Evolutionary conservation across 2,888 invertebrate genomes (phyloP).

Genomic region (Mactromeris polynyma): DNA sequence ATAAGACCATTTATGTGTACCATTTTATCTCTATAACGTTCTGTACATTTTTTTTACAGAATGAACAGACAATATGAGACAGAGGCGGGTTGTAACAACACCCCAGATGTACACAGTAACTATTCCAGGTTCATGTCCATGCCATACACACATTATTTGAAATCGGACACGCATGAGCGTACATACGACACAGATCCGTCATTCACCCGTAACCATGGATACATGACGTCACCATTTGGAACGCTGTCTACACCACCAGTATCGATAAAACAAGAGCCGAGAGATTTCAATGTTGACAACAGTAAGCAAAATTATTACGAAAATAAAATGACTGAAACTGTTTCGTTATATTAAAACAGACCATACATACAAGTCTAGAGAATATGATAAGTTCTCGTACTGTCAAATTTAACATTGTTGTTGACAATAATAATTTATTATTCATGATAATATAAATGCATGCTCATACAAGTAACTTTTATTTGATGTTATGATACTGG

Average conservation of each 20-base stretch:
- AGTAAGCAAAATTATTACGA: conserved; percentile 47
- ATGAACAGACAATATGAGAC: conserved; percentile 49
- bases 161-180: conserved; percentile 76
- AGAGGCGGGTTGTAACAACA: conserved; percentile 60
- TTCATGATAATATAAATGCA: no score
- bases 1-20: no score
- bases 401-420: no score
- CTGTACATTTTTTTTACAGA: conserved; percentile 34
- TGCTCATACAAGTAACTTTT: no score
- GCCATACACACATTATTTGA: conserved; percentile 76
- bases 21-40: no score
- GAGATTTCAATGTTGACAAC: conserved; percentile 77
- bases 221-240: conserved; percentile 66
- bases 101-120: conserved; percentile 64
- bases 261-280: conserved; percentile 80
- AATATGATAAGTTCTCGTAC: no score
- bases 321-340: background rate
- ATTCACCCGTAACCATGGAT: conserved; percentile 72
- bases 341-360: no score
- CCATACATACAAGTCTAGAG: no score
- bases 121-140: conserved; percentile 74
- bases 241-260: conserved; percentile 69
- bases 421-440: no score
- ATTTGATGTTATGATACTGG: no score
- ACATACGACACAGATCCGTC: conserved; percentile 71